A percentile compares a stretch with the other conserved stretches of the same genome.
Conservation (phyloP, 2,888 invertebrate genomes). For the Ophioninae sp. region DNA sequence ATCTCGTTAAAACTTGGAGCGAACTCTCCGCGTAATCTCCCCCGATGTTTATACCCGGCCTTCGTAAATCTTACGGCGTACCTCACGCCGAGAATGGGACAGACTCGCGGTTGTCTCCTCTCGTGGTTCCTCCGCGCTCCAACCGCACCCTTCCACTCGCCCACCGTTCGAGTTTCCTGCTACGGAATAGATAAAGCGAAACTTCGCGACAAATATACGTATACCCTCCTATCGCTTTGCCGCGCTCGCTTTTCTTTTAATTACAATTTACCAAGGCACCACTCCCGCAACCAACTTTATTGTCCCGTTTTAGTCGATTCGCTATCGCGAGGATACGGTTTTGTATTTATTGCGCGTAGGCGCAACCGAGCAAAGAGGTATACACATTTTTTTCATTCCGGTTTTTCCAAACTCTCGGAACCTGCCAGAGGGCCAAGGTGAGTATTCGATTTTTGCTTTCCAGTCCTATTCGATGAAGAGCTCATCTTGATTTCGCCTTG, state of each 20-base stretch:
- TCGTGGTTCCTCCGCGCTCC: conserved; percentile 27
- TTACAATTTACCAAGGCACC: conserved; percentile 53
- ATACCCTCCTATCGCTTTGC: conserved; percentile 47
- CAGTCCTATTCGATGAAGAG: background rate
- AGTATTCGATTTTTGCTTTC: background rate
- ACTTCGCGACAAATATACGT: conserved; percentile 69
- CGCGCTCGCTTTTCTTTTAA: conserved; percentile 54
- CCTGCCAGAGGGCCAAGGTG: background rate
- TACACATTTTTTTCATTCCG: background rate
- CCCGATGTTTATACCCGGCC: conserved; percentile 79
- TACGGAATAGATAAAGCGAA: conserved; percentile 74
- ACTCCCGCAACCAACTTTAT: conserved; percentile 36
- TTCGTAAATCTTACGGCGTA: conserved; percentile 76
- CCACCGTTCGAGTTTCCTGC: conserved; percentile 49
- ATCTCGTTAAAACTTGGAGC: conserved; percentile 81
- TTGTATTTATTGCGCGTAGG: background rate
- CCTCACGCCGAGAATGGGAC: conserved; percentile 51
- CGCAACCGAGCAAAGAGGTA: background rate
- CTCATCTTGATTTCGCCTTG: background rate
- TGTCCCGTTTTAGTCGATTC: conserved; percentile 42
- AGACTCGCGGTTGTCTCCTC: conserved; percentile 59
- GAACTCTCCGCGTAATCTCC: conserved; percentile 80
- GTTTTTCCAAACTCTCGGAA: background rate
- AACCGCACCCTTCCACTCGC: conserved; percentile 34
- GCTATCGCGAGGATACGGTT: conserved; percentile 39